A percentile compares a stretch with the other conserved stretches of the same genome.
These are phyloP conservation scores for Leistus spinibarbis DNA, from an alignment of 2,888 invertebrate genomes.

Conservation along the genomic window DNA sequence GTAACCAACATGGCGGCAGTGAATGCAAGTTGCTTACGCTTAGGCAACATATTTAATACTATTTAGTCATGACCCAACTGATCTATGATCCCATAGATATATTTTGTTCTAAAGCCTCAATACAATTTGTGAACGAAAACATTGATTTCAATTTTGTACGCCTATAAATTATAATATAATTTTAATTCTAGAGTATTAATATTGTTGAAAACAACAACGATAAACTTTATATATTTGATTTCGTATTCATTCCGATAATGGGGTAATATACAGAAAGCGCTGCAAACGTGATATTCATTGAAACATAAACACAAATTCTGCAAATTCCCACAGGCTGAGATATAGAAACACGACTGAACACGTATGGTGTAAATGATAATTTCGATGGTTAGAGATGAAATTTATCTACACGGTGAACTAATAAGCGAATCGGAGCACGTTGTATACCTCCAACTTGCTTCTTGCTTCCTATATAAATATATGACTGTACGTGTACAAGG, in stretches of 20 bases:
- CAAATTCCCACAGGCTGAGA: not conserved
- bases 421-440: not conserved
- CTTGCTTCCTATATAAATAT: not conserved
- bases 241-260: not conserved
- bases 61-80: too few relatives aligned
- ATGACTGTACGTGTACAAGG: not conserved
- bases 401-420: not conserved
- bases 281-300: not conserved
- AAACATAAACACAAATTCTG: not conserved
- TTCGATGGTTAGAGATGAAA: not conserved
- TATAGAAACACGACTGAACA: not conserved
- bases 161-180: too few relatives aligned
- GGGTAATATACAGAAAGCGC: not conserved
- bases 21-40: too few relatives aligned
- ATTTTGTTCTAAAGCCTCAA: too few relatives aligned
- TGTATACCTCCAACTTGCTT: not conserved
- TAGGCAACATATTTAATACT: too few relatives aligned
- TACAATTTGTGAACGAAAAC: too few relatives aligned
- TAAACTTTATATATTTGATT: not conserved
- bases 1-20: too few relatives aligned
- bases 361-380: conserved; percentile 4
- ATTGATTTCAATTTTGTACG: too few relatives aligned
- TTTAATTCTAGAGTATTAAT: too few relatives aligned
- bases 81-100: too few relatives aligned
- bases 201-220: not conserved